Conservation (phyloP, 1,140 invertebrate genomes). For the Polyergus mexicanus region DNA sequence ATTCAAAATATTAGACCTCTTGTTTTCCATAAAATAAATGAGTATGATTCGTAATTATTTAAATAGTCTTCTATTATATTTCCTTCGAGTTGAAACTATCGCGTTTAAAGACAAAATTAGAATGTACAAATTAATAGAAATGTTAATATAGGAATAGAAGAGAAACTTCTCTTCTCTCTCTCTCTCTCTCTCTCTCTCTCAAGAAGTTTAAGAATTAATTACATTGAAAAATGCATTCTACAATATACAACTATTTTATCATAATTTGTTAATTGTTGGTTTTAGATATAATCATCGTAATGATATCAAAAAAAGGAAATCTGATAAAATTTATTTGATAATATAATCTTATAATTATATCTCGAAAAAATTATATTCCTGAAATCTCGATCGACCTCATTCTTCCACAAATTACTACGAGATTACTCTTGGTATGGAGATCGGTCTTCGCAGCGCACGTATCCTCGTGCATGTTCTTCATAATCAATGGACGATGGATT, state of each 20-base stretch:
- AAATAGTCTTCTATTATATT: slow-evolving; percentile 17
- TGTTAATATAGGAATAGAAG: too few relatives aligned
- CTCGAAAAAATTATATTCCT: slow-evolving; percentile 6
- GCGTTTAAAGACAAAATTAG: neutral
- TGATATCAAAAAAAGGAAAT: neutral
- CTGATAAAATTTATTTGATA: neutral
- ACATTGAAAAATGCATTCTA: neutral
- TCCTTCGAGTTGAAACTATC: neutral
- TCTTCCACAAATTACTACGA: neutral
- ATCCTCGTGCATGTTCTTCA: slow-evolving; percentile 26
- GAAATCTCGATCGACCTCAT: neutral
- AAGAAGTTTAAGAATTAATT: neutral
- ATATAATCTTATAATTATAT: neutral
- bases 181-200: too few relatives aligned
- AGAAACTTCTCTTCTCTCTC: too few relatives aligned
- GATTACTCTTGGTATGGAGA: slow-evolving; percentile 17
- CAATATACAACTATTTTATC: neutral
- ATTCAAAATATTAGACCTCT: neutral
- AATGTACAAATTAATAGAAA: too few relatives aligned
- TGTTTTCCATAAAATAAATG: slow-evolving; percentile 8
- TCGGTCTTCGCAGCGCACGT: neutral
- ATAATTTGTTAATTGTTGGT: neutral
- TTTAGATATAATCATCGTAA: neutral
- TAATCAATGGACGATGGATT: slow-evolving; percentile 62
- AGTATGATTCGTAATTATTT: neutral